Conservation (phyloP, 2,113 vertebrate genomes). For the Cacatua alba region DNA sequence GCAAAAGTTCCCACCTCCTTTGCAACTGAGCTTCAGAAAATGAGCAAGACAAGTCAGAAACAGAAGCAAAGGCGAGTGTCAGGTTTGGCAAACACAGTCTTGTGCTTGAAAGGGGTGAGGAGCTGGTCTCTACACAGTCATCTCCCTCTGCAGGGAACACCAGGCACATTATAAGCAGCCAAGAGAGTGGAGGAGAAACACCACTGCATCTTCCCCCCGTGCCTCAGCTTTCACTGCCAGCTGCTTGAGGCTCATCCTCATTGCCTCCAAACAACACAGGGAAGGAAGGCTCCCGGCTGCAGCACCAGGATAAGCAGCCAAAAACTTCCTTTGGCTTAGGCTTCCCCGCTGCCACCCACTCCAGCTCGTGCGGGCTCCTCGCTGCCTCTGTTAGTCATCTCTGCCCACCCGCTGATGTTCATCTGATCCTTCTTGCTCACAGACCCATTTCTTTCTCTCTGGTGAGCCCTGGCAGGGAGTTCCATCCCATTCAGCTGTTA, state of each 20-base stretch:
- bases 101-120: background rate
- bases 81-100: background rate
- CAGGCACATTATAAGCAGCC: background rate
- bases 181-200: background rate
- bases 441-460: background rate
- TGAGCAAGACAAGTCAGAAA: background rate
- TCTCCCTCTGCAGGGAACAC: background rate
- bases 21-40: background rate
- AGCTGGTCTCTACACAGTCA: background rate
- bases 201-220: background rate
- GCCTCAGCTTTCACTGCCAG: background rate
- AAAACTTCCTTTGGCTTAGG: background rate
- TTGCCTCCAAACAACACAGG: background rate
- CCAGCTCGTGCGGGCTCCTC: background rate
- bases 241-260: background rate
- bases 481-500: conserved; percentile 16
- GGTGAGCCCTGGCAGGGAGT: background rate
- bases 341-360: background rate
- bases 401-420: background rate
- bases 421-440: background rate
- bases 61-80: background rate
- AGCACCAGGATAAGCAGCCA: background rate
- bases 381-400: rapidly evolving
- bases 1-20: background rate
- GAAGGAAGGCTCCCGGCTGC: background rate